Base-by-base conservation (phyloP, 2,113 vertebrate species). In the Rhinolophus ferrumequinum region DNA sequence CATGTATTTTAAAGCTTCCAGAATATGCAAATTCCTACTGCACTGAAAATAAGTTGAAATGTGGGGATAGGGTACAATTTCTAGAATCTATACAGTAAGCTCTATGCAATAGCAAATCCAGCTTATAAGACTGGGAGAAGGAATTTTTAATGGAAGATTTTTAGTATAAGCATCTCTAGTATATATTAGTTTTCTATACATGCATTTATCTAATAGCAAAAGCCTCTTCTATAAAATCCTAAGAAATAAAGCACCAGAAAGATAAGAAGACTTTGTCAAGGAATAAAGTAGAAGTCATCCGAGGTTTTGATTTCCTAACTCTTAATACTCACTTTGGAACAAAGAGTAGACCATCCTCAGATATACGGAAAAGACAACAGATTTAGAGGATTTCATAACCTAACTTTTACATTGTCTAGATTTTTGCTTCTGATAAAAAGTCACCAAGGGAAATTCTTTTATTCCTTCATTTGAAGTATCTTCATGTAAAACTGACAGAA, bases 1-100 rank as follows among this genome's bases (percentile, higher is more conserved):
- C 91, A 94, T 87, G 38, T 69, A 96, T 93, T 84, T 84, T 89
- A 95, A 93, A 92, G 47, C 73, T 93, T 76, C 28, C 72, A 86
- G 66, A 96, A 82, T 70, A 94, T 50, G 35, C 19, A 88, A 91
- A 95, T 79, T 69, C 50, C 50, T 72, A n/a, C 22, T 67, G 26
- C 21, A n/a, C 35, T 33, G 21, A 96, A 93, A 95, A 88, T 86
- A 92, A 82, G 21, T 67, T 88, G 64, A 86, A 82, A 81, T 84
- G 52, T 19, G 26, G 44, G 47, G 66, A 3, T 21, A 19, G 28
- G 54, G 64, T 62, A 95, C 26, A 54, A 76, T 94, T 92, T 62
- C 82, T 90, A 90, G 56, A 18, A 58, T 76, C 28, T 12, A 80
- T n/a, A 70, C 3, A 58, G 50, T 30, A 90, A 73, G 33, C 21